These are phyloP conservation scores for Epinotia ramella DNA, from an alignment of 2,888 invertebrate species.

Conservation along the genomic window DNA sequence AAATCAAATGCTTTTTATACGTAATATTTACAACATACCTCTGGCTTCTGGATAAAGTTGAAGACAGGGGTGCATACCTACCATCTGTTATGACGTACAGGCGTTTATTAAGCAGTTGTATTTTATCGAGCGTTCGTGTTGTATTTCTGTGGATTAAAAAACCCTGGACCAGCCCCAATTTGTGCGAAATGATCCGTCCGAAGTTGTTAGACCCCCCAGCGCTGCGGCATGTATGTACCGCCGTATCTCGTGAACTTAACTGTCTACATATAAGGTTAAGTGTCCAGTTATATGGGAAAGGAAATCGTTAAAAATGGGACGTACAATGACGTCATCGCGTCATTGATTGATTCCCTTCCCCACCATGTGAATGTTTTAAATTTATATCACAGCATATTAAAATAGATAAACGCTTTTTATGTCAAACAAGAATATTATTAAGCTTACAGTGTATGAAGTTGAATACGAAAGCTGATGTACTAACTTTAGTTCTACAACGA, in stretches of 20 bases:
- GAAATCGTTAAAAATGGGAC: background rate
- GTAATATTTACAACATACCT: background rate
- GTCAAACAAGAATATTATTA: constrained; percentile 29
- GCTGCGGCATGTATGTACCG: constrained; percentile 54
- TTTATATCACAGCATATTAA: constrained; percentile 9
- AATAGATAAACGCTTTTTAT: constrained; percentile 30
- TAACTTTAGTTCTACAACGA: constrained; percentile 19
- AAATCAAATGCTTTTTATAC: background rate
- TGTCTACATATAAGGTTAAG: constrained; percentile 34
- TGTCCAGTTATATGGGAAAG: constrained; percentile 30
- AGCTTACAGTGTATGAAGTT: constrained; percentile 18
- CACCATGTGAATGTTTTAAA: constrained; percentile 14
- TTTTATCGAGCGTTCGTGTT: background rate
- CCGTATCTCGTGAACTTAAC: constrained; percentile 37
- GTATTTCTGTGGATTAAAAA: constrained; percentile 15
- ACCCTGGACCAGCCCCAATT: constrained; percentile 48
- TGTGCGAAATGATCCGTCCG: constrained; percentile 82
- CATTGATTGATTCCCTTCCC: constrained; percentile 1
- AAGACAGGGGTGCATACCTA: background rate
- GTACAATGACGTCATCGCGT: background rate
- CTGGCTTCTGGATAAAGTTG: background rate
- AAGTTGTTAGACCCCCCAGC: constrained; percentile 71
- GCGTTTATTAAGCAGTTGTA: background rate
- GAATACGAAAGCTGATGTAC: constrained; percentile 13
- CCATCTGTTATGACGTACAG: background rate